These are phyloP conservation scores for Aptenodytes patagonicus DNA, from an alignment of 2,113 vertebrate species.

Conservation along the genomic window DNA sequence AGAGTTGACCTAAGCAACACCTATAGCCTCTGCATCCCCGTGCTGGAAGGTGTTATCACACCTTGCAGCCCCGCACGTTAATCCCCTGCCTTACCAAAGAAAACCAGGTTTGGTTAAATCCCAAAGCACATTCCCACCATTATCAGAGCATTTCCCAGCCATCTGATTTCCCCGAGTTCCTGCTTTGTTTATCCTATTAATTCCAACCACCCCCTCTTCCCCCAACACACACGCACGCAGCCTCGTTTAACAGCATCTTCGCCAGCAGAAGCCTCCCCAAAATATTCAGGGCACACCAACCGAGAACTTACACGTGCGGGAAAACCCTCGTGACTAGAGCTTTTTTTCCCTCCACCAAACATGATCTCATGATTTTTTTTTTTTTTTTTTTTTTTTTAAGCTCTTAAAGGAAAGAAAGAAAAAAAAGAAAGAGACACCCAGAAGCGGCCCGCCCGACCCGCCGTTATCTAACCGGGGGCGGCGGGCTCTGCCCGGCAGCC, in stretches of 20 bases:
- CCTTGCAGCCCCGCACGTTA: not conserved
- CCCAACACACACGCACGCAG: slow-evolving; percentile 68
- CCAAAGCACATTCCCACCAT: slow-evolving; percentile 58
- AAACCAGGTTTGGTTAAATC: slow-evolving; percentile 28
- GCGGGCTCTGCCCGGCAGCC: not conserved
- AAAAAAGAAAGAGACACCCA: not conserved
- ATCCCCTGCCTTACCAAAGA: not conserved
- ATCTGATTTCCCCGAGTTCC: slow-evolving; percentile 66
- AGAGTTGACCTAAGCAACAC: not conserved
- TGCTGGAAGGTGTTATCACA: not conserved
- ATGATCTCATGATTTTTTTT: not conserved
- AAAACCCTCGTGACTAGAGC: slow-evolving; percentile 52
- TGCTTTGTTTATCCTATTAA: slow-evolving; percentile 73
- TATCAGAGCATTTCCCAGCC: slow-evolving; percentile 65
- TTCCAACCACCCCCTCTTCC: slow-evolving; percentile 68
- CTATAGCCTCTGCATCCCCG: not conserved
- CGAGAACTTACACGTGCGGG: slow-evolving; percentile 26
- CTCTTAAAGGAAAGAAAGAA: not conserved
- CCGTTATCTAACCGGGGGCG: not conserved
- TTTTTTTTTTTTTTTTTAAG: not conserved
- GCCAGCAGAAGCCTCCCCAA: slow-evolving; percentile 53
- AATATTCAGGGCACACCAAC: slow-evolving; percentile 55
- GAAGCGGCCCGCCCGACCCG: not conserved
- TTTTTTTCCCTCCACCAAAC: not conserved
- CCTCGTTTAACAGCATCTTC: slow-evolving; percentile 35